Evolutionary conservation across 2,113 vertebrate species (phyloP), one percentile per base, ranked within the genome.

Genomic region (Mugil cephalus): DNA sequence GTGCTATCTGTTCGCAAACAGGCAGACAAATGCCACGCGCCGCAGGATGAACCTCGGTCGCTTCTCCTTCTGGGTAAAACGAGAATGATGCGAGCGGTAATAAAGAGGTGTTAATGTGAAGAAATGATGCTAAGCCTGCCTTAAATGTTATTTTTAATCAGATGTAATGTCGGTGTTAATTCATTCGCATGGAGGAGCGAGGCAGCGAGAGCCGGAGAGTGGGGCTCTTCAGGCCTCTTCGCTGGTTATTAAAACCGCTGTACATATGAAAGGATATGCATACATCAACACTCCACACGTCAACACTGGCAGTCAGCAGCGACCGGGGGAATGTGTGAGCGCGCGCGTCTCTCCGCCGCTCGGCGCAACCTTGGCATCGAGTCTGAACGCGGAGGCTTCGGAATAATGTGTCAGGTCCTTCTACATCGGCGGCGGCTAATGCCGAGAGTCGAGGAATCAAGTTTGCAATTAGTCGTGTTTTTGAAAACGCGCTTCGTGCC

Each of bases 191-290:
- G 70, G 43, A 75, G 19, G 73, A 71, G 81, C 65, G 71, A 65
- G 70, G 68, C 54, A 71, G 60, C 17, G 50, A 74, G 62, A 70
- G 79, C 60, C 51, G 82, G 69, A 70, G 87, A 88, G 84, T 59
- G n/a, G 55, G 42, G 83, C 82, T 88, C 91, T 92, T 89, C 86
- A 88, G 84, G 81, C 88, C 84, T 88, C 82, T 89, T 91, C 80
- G 79, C 64, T 71, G 69, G 80, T 86, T 92, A 93, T 92, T 88
- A 89, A n/a, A 89, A 89, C 86, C 77, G 76, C 85, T 70, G 63
- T 67, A 85, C 74, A 76, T 69, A 86, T 90, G 82, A 80, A 79
- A 85, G 77, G 85, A 88, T 85, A 87, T 74, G 77, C 87, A 83
- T 87, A 87, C 83, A 84, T 87, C 87, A 90, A 86, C 88, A 84